Percentiles rank a stretch among this genome's conserved stretches.
These are phyloP conservation scores for Trilocha varians DNA, from an alignment of 2,888 invertebrate genomes.

Conservation along the genomic window DNA sequence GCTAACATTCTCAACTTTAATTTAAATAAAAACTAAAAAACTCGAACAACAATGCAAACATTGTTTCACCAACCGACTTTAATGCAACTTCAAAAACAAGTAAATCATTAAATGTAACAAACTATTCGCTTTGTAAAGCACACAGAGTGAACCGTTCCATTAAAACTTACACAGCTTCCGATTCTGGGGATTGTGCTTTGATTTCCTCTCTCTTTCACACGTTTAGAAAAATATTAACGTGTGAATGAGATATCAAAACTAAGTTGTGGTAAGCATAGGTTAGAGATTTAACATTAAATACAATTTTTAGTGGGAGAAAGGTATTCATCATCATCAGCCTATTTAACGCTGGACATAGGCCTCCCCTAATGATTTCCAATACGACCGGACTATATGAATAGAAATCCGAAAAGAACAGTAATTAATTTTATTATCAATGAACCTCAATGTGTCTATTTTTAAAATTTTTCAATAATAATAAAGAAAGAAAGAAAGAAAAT, in stretches of 20 bases:
- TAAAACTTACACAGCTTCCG: conserved; percentile 26
- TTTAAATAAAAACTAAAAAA: conserved; percentile 5
- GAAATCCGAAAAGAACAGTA: no score
- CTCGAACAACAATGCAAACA: conserved; percentile 6
- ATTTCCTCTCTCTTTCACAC: neutral
- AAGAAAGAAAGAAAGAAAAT: no score
- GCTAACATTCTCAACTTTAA: conserved; percentile 4
- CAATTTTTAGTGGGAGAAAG: no score
- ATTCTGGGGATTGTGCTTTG: conserved; percentile 13
- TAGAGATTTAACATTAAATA: no score
- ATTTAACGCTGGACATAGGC: no score
- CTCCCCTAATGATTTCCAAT: no score
- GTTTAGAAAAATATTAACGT: neutral
- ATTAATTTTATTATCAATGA: no score
- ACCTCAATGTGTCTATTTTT: no score
- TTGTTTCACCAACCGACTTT: conserved; percentile 3
- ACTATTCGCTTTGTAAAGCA: conserved; percentile 27
- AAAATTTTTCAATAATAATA: no score
- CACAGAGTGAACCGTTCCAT: conserved; percentile 21
- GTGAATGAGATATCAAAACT: neutral
- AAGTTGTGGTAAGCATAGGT: neutral
- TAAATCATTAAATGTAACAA: conserved; percentile 22
- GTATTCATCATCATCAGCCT: no score
- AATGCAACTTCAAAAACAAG: conserved; percentile 11
- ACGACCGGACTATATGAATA: no score